Evolutionary conservation across 2,797 vertebrate genomes (phyloP).

Genomic region (Erpetoichthys calabaricus): DNA sequence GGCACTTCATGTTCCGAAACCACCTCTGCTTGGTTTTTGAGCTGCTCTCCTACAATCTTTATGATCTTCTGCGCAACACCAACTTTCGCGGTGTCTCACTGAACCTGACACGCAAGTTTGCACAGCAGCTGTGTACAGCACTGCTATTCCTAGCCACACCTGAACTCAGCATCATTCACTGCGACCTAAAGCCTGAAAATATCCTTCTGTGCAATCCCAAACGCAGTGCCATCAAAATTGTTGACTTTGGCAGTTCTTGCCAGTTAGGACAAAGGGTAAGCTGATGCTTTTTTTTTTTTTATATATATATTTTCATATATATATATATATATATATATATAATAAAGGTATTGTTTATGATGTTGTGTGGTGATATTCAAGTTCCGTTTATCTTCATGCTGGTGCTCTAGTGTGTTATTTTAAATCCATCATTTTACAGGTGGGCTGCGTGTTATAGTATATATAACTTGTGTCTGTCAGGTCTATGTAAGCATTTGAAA

Average conservation of each 20-base stretch:
- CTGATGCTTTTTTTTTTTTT: too few relatives aligned
- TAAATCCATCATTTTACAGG: too few relatives aligned
- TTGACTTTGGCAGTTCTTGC: constrained; percentile 81
- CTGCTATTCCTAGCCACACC: constrained; percentile 82
- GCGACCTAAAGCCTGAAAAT: constrained; percentile 88
- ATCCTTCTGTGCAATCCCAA: constrained; percentile 86
- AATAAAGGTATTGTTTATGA: too few relatives aligned
- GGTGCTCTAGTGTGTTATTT: too few relatives aligned
- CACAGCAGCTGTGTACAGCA: constrained; percentile 83
- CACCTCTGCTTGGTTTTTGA: constrained; percentile 90
- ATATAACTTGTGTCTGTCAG: too few relatives aligned
- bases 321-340: too few relatives aligned
- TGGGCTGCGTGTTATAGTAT: too few relatives aligned
- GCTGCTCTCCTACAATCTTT: constrained; percentile 85
- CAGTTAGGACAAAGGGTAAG: constrained; percentile 79
- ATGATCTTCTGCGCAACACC: constrained; percentile 81
- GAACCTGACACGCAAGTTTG: constrained; percentile 82
- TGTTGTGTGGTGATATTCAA: too few relatives aligned
- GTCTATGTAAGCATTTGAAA: too few relatives aligned
- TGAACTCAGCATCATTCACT: constrained; percentile 88
- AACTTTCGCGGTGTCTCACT: constrained; percentile 84
- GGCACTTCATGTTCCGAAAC: constrained; percentile 93
- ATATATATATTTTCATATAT: too few relatives aligned
- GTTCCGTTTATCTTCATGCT: too few relatives aligned
- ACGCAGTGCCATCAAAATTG: constrained; percentile 82